A percentile compares a stretch with the other conserved stretches of the same genome.
phyloP scores from a whole-genome alignment of 2,888 invertebrate species.

The Cremastobaeus sp. region DNA sequence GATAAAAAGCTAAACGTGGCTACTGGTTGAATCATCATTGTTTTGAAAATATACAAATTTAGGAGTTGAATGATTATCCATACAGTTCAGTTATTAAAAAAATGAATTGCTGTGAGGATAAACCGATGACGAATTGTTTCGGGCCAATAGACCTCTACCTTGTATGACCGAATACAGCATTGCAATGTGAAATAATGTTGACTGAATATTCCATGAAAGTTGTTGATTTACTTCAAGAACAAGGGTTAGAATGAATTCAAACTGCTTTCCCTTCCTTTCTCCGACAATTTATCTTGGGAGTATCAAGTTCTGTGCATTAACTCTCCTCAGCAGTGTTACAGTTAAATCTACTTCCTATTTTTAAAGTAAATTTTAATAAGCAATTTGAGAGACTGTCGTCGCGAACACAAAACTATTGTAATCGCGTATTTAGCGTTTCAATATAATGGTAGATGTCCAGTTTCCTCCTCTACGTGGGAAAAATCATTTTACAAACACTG shows the following conservation, averaged over 20 bases:
- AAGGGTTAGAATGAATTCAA: neutral
- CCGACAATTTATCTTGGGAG: conserved; percentile 8
- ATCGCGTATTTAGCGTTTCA: conserved; percentile 57
- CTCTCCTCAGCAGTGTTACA: conserved; percentile 39
- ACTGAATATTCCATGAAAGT: neutral
- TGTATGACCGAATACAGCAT: neutral
- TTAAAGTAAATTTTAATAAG: conserved; percentile 40
- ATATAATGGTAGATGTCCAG: conserved; percentile 47
- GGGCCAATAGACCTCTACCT: too few relatives aligned
- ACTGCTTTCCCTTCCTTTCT: neutral
- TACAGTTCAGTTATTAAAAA: neutral
- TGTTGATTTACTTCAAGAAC: neutral
- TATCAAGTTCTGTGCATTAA: conserved; percentile 12
- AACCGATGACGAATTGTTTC: too few relatives aligned
- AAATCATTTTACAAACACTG: conserved; percentile 35
- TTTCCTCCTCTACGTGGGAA: conserved; percentile 40
- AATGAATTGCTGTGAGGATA: too few relatives aligned
- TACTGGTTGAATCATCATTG: too few relatives aligned
- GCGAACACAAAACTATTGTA: conserved; percentile 42
- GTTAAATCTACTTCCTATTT: conserved; percentile 39
- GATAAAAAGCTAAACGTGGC: too few relatives aligned
- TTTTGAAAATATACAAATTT: too few relatives aligned
- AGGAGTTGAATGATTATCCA: too few relatives aligned
- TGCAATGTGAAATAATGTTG: neutral
- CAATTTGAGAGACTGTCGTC: conserved; percentile 51